Conservation (phyloP, 2,797 vertebrate species). For the Allobates femoralis region DNA sequence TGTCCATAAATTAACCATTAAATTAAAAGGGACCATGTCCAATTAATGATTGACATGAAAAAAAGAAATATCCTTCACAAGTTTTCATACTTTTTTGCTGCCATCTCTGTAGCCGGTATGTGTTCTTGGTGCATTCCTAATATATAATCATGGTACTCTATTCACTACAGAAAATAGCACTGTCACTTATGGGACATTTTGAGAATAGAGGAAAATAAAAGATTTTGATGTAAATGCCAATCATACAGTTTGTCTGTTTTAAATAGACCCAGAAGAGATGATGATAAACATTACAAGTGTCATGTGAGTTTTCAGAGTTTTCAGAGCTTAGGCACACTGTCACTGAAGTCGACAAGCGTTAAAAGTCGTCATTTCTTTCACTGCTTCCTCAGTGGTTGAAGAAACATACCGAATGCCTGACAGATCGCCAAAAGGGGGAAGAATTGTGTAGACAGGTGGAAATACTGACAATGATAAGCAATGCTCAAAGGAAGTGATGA, state of each 20-base stretch:
- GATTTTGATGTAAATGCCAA: slow-evolving; percentile 41
- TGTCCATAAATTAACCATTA: neutral
- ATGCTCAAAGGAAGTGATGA: neutral
- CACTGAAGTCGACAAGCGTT: slow-evolving; percentile 52
- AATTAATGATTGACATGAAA: slow-evolving; percentile 6
- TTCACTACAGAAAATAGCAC: slow-evolving; percentile 27
- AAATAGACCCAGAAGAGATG: slow-evolving; percentile 44
- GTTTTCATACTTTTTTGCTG: slow-evolving; percentile 13
- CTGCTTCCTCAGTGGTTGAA: slow-evolving; percentile 31
- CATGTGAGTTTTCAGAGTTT: slow-evolving; percentile 24
- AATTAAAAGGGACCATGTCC: neutral
- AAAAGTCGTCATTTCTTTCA: slow-evolving; percentile 30
- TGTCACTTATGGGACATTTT: slow-evolving; percentile 43
- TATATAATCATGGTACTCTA: slow-evolving; percentile 46
- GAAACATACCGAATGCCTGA: slow-evolving; percentile 34
- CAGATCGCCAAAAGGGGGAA: slow-evolving; percentile 36
- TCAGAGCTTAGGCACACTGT: slow-evolving; percentile 42
- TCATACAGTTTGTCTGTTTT: slow-evolving; percentile 26
- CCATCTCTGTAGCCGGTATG: slow-evolving; percentile 8
- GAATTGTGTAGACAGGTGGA: slow-evolving; percentile 44
- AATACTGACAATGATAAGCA: slow-evolving; percentile 27
- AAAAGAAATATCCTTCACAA: slow-evolving; percentile 10
- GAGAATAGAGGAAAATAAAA: slow-evolving; percentile 18
- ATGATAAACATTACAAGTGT: slow-evolving; percentile 38
- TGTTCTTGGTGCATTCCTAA: slow-evolving; percentile 6